Conservation (phyloP, 1,140 invertebrate genomes). For the Coptotermes formosanus region DNA sequence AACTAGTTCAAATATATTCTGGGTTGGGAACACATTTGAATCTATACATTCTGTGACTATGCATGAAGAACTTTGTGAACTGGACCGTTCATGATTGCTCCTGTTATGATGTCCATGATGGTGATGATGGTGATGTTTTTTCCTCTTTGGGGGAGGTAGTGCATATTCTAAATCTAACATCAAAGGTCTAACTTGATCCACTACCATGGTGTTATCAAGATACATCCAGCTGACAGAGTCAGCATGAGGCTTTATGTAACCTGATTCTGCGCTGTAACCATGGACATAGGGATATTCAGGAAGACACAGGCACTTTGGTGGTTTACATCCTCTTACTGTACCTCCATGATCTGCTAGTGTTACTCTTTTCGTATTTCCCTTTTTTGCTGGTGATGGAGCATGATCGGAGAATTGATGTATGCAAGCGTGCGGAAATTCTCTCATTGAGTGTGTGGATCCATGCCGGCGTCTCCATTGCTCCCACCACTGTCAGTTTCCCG, state of each 20-base stretch:
- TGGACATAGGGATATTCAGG: conserved; percentile 14
- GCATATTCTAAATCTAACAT: conserved; percentile 39
- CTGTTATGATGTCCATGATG: conserved; percentile 15
- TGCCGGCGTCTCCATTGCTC: conserved; percentile 38
- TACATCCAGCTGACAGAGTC: conserved; percentile 46
- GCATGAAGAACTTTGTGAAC: conserved; percentile 34
- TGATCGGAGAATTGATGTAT: conserved; percentile 34
- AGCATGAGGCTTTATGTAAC: conserved; percentile 36
- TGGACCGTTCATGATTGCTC: conserved; percentile 43
- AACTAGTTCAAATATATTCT: conserved; percentile 32
- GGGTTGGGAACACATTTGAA: conserved; percentile 33
- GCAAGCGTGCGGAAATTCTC: conserved; percentile 34
- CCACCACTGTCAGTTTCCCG: conserved; percentile 37
- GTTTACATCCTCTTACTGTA: conserved; percentile 34
- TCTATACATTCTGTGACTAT: conserved; percentile 39
- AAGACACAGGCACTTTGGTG: conserved; percentile 26
- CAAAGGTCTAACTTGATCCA: conserved; percentile 33
- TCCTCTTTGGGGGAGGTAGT: conserved; percentile 40
- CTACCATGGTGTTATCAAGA: conserved; percentile 37
- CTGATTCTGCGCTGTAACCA: conserved; percentile 21
- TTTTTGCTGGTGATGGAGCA: conserved; percentile 17
- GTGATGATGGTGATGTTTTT: conserved; percentile 34
- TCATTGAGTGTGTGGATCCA: conserved; percentile 41
- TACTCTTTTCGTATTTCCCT: conserved; percentile 33
- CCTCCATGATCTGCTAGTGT: conserved; percentile 30